phyloP scores from a whole-genome alignment of 64 coral and sea anemone species.

The Pocillopora damicornis region DNA sequence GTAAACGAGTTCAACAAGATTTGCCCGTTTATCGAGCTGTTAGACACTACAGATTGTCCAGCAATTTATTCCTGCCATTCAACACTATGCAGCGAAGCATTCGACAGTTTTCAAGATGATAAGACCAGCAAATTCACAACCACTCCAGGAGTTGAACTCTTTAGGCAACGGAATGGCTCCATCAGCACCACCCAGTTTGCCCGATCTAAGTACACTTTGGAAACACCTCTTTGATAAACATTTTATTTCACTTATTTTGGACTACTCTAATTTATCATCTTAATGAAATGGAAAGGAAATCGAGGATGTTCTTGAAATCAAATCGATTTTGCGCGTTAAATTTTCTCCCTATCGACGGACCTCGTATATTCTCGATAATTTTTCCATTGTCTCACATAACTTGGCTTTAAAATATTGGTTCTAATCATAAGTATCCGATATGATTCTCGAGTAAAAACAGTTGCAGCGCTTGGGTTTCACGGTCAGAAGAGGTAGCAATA shows the following conservation, averaged over 20 bases:
- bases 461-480: too few relatives aligned
- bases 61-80: background rate
- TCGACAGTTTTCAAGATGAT: background rate
- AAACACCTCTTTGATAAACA: slow-evolving; percentile 14
- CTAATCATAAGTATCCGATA: too few relatives aligned
- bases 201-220: slow-evolving; percentile 15
- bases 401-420: too few relatives aligned
- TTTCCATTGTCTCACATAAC: too few relatives aligned
- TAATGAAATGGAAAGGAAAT: too few relatives aligned
- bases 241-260: background rate
- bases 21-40: background rate
- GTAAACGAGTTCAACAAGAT: slow-evolving; percentile 4
- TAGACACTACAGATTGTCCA: slow-evolving; percentile 38
- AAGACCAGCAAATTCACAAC: background rate
- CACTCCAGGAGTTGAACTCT: background rate
- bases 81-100: background rate
- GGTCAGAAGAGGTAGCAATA: too few relatives aligned
- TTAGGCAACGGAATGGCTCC: slow-evolving; percentile 2
- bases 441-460: too few relatives aligned
- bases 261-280: background rate
- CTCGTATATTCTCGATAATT: too few relatives aligned
- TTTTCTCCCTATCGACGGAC: too few relatives aligned
- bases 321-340: too few relatives aligned
- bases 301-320: too few relatives aligned
- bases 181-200: slow-evolving; percentile 21